Conservation (phyloP, 2,888 invertebrate genomes). For the Caradrina kadenii region DNA sequence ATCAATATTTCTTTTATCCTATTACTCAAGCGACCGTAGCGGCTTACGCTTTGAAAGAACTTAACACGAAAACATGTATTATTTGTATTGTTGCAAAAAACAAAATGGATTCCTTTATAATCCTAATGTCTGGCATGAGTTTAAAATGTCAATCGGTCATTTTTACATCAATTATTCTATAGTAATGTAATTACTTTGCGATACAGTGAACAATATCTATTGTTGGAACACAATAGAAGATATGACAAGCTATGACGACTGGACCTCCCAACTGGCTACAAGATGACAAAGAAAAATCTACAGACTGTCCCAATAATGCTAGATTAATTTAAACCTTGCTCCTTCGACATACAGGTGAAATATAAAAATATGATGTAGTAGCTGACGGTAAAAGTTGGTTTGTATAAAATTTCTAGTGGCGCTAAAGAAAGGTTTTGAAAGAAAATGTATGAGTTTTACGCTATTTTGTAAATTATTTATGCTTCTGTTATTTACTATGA, state of each 20-base stretch:
- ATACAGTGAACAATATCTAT: constrained; percentile 77
- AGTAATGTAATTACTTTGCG: constrained; percentile 82
- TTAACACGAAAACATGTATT: constrained; percentile 37
- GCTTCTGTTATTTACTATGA: constrained; percentile 64
- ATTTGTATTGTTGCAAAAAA: constrained; percentile 37
- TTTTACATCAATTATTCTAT: constrained; percentile 78
- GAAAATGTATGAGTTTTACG: constrained; percentile 75
- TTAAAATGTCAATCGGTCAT: constrained; percentile 73
- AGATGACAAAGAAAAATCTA: constrained; percentile 12
- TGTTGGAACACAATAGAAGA: constrained; percentile 68
- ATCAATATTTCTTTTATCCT: constrained; percentile 44
- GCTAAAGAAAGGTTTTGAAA: constrained; percentile 70
- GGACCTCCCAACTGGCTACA: constrained; percentile 80
- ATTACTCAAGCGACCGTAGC: constrained; percentile 29
- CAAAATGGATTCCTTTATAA: constrained; percentile 43
- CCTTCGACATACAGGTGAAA: accelerated
- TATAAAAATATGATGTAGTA: not conserved
- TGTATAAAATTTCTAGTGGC: constrained; percentile 66
- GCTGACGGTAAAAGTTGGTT: not conserved
- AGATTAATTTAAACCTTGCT: constrained; percentile 17
- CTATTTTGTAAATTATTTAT: constrained; percentile 69
- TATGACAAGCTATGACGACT: constrained; percentile 83
- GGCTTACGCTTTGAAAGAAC: constrained; percentile 33
- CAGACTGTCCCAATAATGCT: not conserved
- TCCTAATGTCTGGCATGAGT: constrained; percentile 21